phyloP scores from a whole-genome alignment of 2,113 vertebrate genomes.

The Ploceus nigricollis region DNA sequence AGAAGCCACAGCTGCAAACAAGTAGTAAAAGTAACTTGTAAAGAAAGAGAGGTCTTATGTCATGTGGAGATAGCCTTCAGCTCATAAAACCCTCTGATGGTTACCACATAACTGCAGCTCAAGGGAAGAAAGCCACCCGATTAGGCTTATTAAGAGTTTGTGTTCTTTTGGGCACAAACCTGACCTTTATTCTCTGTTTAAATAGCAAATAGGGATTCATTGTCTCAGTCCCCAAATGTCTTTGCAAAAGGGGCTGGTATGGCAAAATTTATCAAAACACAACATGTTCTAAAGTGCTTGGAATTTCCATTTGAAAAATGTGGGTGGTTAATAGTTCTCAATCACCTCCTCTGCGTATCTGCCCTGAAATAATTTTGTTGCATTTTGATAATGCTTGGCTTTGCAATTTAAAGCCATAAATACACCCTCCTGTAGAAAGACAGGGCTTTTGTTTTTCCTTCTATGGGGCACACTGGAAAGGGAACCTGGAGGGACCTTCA shows the following conservation, averaged over 20 bases:
- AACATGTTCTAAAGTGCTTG: neutral
- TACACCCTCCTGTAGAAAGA: neutral
- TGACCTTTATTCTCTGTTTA: neutral
- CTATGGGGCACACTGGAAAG: neutral
- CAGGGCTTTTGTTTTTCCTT: constrained; percentile 12
- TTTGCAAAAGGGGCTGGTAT: neutral
- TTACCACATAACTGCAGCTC: neutral
- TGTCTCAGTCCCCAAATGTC: neutral
- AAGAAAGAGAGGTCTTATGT: neutral
- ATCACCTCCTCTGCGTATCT: neutral
- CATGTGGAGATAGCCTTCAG: neutral
- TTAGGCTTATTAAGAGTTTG: neutral
- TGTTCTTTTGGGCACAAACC: neutral
- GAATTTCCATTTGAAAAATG: constrained; percentile 26
- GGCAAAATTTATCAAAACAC: constrained; percentile 31
- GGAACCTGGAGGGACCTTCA: constrained; percentile 19
- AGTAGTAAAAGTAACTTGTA: neutral
- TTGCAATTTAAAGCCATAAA: neutral
- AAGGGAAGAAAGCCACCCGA: constrained; percentile 9
- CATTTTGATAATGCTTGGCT: neutral
- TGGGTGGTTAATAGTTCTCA: neutral
- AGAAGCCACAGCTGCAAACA: neutral
- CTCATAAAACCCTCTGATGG: neutral
- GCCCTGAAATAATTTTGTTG: neutral
- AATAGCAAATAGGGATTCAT: neutral